Conservation (phyloP, 2,113 vertebrate species). For the Pelodiscus sinensis region DNA sequence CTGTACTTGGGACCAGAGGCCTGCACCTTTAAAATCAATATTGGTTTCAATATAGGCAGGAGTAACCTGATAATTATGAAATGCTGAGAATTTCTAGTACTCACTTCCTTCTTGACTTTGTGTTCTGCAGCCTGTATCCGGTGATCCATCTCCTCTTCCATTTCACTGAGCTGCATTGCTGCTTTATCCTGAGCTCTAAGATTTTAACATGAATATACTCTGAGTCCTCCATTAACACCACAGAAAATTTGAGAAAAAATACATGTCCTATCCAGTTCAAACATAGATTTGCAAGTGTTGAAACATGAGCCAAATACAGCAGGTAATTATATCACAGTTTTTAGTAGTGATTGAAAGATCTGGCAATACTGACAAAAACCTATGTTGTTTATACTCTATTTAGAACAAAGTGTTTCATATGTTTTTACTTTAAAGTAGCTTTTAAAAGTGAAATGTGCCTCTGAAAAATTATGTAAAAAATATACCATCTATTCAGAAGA, state of each 20-base stretch:
- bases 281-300: not conserved
- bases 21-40: not conserved
- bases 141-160: slow-evolving; percentile 98
- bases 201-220: slow-evolving; percentile 26
- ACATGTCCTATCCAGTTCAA: not conserved
- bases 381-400: not conserved
- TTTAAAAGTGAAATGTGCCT: not conserved
- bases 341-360: not conserved
- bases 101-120: slow-evolving; percentile 88
- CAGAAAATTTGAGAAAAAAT: not conserved
- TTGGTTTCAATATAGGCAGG: not conserved
- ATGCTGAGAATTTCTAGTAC: slow-evolving; percentile 18
- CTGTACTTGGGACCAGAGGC: not conserved
- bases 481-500: not conserved
- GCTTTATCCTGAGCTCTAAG: slow-evolving; percentile 95
- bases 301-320: not conserved
- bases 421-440: not conserved
- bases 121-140: slow-evolving; percentile 89
- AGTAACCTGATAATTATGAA: not conserved
- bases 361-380: not conserved
- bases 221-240: not conserved
- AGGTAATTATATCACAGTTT: not conserved
- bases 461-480: not conserved
- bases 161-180: slow-evolving; percentile 89
- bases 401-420: not conserved